A percentile compares a stretch with the other conserved stretches of the same genome.
These are phyloP conservation scores for Sycobia sp. DNA, from an alignment of 1,140 invertebrate genomes.

Conservation along the genomic window DNA sequence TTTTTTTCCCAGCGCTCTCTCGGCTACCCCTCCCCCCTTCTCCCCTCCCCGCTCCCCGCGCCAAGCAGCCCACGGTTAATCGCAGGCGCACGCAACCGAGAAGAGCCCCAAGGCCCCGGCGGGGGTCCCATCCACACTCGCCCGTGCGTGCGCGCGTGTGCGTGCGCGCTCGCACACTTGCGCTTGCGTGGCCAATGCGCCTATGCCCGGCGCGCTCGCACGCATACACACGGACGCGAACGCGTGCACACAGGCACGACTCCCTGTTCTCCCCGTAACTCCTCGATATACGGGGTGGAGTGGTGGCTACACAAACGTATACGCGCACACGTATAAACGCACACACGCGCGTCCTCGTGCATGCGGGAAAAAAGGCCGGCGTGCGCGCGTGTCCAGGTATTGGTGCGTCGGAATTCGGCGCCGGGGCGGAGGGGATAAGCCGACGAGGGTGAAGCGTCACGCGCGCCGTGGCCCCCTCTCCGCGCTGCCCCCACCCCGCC, in stretches of 20 bases:
- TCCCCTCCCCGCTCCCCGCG: not conserved
- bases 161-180: not conserved
- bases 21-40: not conserved
- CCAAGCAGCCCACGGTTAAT: constrained; percentile 17
- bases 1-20: not conserved
- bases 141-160: not conserved
- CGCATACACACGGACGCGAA: too few species aligned
- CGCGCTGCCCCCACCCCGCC: not conserved
- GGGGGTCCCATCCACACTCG: constrained; percentile 14
- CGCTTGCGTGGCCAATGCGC: too few species aligned
- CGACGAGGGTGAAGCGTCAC: constrained; percentile 55
- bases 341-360: too few species aligned
- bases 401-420: constrained; percentile 47
- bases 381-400: too few species aligned
- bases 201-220: too few species aligned
- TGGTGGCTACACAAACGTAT: too few species aligned
- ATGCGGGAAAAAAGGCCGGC: too few species aligned
- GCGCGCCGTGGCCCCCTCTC: constrained; percentile 38
- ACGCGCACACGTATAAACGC: too few species aligned
- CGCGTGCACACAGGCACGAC: too few species aligned
- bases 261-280: too few species aligned
- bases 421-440: constrained; percentile 50
- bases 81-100: constrained; percentile 25
- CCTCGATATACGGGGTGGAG: too few species aligned
- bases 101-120: constrained; percentile 37